These are phyloP conservation scores for Lampris megalopsis DNA, from an alignment of 2,113 vertebrate genomes.

Conservation along the genomic window DNA sequence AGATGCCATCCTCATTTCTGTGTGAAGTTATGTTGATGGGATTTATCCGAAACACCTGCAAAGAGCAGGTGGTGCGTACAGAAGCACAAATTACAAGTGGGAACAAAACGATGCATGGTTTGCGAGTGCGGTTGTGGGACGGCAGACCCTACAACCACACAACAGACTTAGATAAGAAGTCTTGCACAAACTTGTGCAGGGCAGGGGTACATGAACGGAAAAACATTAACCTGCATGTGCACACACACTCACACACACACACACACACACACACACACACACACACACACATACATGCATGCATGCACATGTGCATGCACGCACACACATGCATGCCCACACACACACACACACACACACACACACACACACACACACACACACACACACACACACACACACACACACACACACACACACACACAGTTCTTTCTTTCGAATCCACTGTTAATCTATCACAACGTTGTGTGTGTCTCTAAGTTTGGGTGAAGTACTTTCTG, in stretches of 20 bases:
- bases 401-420: background rate
- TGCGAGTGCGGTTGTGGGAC: background rate
- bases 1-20: conserved; percentile 23
- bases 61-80: conserved; percentile 56
- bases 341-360: background rate
- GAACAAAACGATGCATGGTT: conserved; percentile 31
- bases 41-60: conserved; percentile 59
- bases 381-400: too few species aligned
- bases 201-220: background rate
- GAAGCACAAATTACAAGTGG: conserved; percentile 33
- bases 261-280: conserved; percentile 13
- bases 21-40: conserved; percentile 37
- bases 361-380: conserved; percentile 9
- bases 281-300: conserved; percentile 8
- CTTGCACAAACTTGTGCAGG: conserved; percentile 3
- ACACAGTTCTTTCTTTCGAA: background rate
- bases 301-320: conserved; percentile 13
- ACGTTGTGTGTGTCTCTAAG: conserved; percentile 29
- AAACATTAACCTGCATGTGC: background rate
- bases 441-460: background rate
- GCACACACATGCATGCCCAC: conserved; percentile 10
- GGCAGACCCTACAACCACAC: conserved; percentile 3
- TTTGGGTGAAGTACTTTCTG: conserved; percentile 13
- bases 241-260: background rate
- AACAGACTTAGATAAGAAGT: conserved; percentile 21